Base-by-base conservation (phyloP, 2,888 invertebrate genomes). In the Coleophora deauratella region DNA sequence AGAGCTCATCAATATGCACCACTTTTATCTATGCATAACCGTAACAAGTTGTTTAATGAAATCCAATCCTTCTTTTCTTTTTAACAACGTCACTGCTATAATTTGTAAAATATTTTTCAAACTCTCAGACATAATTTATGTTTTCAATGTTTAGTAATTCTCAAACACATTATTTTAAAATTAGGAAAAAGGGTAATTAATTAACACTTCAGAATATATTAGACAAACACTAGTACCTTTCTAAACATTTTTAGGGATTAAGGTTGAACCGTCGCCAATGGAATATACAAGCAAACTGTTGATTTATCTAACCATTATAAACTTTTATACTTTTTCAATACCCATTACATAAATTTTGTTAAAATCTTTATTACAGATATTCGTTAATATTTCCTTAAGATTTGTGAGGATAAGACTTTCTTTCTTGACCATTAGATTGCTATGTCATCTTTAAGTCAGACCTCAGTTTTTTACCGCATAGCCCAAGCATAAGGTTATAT, bases 251-350 rank as follows among this genome's bases (percentile, higher is more conserved):
- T 71, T 54, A 37, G 46, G 43, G 47, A 57, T 57, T 67, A 72
- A 58, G 51, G 59, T 68, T 65, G 79, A 73, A 81, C 79, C 70
- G 72, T 61, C 61, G 65, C 65, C 62, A 64, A 57, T 66, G 66
- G 65, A 65, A 70, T 70, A 57, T 66, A 69, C 65, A 65, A 65
- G 65, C 65, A 54, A 71, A 82, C 84, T 84, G 84, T 79, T 80
- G 64, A 65, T 63, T 54, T 62, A 57, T 54, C 54, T 50, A 55
- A 57, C 54, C 51, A 66, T 57, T 64, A 68, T 70, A 60, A 65
- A 66, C 71, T 80, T 85, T 78, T 84, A 84, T 84, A 84, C 74
- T 81, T 72, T 77, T 76, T 66, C 60, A 66, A 74, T 68, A 59
- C 56, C 61, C 66, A 72, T 81, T 82, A 78, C 69, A 80, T 80